phyloP scores from a whole-genome alignment of 2,797 vertebrate genomes.

The Platalea minor region DNA sequence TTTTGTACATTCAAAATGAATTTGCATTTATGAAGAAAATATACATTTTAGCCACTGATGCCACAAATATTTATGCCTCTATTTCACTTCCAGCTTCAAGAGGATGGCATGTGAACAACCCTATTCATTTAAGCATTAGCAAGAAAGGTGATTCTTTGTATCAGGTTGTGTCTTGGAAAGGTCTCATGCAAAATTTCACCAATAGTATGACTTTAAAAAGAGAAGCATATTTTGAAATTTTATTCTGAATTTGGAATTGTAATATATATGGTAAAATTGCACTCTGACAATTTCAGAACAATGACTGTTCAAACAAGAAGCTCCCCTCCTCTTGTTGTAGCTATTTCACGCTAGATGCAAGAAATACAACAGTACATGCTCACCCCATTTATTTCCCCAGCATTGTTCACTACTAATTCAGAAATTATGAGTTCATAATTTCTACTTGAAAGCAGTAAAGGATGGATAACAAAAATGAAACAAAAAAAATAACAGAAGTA shows the following conservation, averaged over 20 bases:
- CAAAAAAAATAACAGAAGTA: not conserved
- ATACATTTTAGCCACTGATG: not conserved
- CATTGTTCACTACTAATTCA: not conserved
- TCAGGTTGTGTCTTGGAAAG: not conserved
- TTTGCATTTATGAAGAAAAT: not conserved
- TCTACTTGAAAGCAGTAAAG: not conserved
- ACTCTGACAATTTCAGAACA: not conserved
- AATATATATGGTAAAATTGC: rapidly evolving
- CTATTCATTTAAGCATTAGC: not conserved
- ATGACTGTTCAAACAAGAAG: not conserved
- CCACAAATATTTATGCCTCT: not conserved
- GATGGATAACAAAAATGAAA: not conserved
- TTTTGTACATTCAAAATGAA: not conserved
- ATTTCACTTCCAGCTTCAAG: not conserved
- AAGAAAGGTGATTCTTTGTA: not conserved
- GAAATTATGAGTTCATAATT: not conserved
- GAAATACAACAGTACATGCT: not conserved
- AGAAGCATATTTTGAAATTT: not conserved
- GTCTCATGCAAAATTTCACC: not conserved
- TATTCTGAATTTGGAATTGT: not conserved
- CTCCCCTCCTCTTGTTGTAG: not conserved
- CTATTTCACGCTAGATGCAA: not conserved
- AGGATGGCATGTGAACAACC: not conserved
- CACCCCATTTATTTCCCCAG: not conserved
- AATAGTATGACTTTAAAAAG: not conserved